Evolutionary conservation across 2,888 invertebrate genomes (phyloP), one percentile per base, ranked within the genome.

Genomic region (Lepetodrilus schrolli): DNA sequence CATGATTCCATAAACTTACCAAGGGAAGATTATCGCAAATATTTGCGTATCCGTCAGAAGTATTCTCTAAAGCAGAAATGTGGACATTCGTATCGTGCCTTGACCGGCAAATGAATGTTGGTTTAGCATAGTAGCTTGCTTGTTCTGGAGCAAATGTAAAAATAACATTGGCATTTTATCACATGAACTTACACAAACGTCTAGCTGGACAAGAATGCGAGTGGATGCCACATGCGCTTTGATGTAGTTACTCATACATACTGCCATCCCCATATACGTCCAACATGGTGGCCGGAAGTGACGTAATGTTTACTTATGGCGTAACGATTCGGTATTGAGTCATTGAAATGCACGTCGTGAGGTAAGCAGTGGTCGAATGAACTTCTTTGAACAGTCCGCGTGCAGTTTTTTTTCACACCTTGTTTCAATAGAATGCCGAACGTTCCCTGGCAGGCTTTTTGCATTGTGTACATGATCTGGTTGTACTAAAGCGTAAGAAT

Each of bases 231-330:
- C 13, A 30, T 34, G 30, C n/a, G 26, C 13, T 58, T 58, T 58
- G 26, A 58, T 58, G 30, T 26, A 43, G 58, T 30, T 58, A 58
- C 26, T 58, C 30, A 58, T 58, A 30, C 58, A 58, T 30, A 58
- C n/a, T 34, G 30, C 34, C 17, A 13, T 26, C 58, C 34, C 30
- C 17, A 17, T 13, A 23, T 58, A 13, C 30, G 26, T 30, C 34
- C 17, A 30, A 30, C 30, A 30, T 58, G 30, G 58, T 17, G 30
- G 17, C 58, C 58, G 58, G 58, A 58, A 58, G 58, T 58, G 58
- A 58, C 58, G 58, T 58, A 34, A 58, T 58, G 58, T 58, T 58
- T 58, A 30, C 58, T 30, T 58, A 58, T 58, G 58, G 58, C 58
- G 58, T 34, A 58, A 58, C 58, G 10, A n/a, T n/a, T 30, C 26